Evolutionary conservation across 2,113 vertebrate genomes (phyloP), one percentile per base, ranked within the genome.

Genomic region (Alethe diademata): DNA sequence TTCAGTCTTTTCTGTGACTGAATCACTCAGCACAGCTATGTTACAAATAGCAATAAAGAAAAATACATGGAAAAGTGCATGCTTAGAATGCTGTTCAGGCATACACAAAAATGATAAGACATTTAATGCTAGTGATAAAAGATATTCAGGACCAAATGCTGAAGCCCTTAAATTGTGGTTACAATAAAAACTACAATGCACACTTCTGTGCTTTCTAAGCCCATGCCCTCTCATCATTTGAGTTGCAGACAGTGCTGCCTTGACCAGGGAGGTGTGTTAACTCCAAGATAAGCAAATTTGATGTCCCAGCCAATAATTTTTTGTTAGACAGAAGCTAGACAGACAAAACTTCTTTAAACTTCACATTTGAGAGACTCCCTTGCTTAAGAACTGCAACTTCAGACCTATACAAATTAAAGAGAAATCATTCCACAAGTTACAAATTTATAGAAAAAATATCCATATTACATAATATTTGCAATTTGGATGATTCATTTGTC

Each of bases 401-500:
- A 56, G 20, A 43, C 9, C 48, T 45, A 19, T 6, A 23, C 42
- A 20, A 84, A 35, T 31, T 38, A 86, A 83, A 91, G n/a, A 67
- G 2, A 86, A 81, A 36, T 42, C 1, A 0, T 51, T 81, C 28
- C 9, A 5, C 5, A 56, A 25, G 8, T 36, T 65, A 29, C 5
- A 1, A 65, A 5, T 43, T 82, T 36, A 56, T 3, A 14, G n/a
- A 25, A n/a, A 73, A 62, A 35, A 40, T 7, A 0, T 25, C 8
- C 8, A 16, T 28, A 13, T 29, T 48, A 9, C 11, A 5, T 47
- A 64, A 48, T n/a, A 69, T 86, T 75, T 78, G 5, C 18, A n/a
- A 24, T 45, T 82, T 73, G 20, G 20, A n/a, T 70, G 1, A 76
- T 83, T 90, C 14, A 24, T 24, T 19, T 57, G 25, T 6, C 6